Percentiles rank a stretch among this genome's conserved stretches.
These are phyloP conservation scores for Leucosticte australis DNA, from an alignment of 2,113 vertebrate genomes.

Conservation along the genomic window DNA sequence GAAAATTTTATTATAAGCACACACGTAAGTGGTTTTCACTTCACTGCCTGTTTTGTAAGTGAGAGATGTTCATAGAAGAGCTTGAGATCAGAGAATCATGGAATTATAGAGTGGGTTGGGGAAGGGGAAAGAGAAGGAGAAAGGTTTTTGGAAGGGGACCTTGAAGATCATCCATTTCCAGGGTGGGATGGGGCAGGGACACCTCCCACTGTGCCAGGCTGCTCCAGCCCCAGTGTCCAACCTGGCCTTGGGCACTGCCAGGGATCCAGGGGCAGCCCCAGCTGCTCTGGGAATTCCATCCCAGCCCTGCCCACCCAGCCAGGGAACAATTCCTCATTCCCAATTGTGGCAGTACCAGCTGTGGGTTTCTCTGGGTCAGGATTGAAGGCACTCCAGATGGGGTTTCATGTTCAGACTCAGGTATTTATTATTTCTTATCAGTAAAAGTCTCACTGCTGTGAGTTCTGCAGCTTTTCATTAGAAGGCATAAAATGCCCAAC, in stretches of 20 bases:
- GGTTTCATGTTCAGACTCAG: too few relatives aligned
- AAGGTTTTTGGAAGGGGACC: background rate
- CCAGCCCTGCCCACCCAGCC: background rate
- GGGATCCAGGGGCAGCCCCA: background rate
- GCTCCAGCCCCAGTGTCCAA: background rate
- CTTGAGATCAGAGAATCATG: background rate
- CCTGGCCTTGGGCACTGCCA: background rate
- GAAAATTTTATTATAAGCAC: background rate
- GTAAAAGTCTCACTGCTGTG: too few relatives aligned
- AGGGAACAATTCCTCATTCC: background rate
- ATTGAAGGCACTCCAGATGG: too few relatives aligned
- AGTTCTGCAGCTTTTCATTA: too few relatives aligned
- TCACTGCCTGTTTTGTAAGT: background rate
- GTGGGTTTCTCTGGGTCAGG: too few relatives aligned
- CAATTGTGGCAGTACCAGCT: too few relatives aligned
- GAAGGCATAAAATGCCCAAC: too few relatives aligned
- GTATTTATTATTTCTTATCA: too few relatives aligned
- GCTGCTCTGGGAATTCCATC: fast-evolving
- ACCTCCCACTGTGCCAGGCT: background rate
- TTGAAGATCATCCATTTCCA: background rate
- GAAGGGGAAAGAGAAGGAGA: background rate
- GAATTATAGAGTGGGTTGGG: background rate
- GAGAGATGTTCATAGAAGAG: background rate
- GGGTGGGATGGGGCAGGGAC: background rate
- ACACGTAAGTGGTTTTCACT: background rate